Conservation (phyloP, 2,113 vertebrate genomes). For the Rhea americana region DNA sequence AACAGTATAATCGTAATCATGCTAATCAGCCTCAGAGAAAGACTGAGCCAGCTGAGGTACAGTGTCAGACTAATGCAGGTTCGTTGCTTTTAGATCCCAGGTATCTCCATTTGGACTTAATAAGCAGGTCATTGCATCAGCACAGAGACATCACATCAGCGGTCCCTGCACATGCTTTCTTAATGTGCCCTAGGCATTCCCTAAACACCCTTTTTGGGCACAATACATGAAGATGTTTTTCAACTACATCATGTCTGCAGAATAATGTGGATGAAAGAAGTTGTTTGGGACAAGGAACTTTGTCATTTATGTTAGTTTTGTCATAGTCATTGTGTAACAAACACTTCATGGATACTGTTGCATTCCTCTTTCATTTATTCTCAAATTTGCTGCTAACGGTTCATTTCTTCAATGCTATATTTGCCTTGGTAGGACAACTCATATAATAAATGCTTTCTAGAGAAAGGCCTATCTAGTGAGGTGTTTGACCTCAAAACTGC, state of each 20-base stretch:
- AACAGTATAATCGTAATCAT: neutral
- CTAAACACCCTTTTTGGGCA: neutral
- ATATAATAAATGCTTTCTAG: neutral
- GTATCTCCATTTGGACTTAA: neutral
- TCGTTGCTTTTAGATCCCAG: neutral
- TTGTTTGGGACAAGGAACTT: neutral
- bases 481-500: neutral
- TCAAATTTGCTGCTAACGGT: neutral
- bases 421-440: neutral
- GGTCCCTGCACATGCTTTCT: neutral
- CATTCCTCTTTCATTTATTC: neutral
- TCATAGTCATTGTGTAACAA: neutral
- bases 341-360: neutral
- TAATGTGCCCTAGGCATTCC: neutral
- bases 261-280: neutral
- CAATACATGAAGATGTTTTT: neutral
- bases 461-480: neutral
- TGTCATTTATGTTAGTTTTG: neutral
- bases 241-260: neutral
- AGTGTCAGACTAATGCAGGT: neutral
- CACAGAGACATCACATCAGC: neutral
- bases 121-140: neutral
- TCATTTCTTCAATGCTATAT: neutral
- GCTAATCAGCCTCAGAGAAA: neutral
- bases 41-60: neutral